Conservation (phyloP, 2,888 invertebrate genomes). For the Aphrophora alni region DNA sequence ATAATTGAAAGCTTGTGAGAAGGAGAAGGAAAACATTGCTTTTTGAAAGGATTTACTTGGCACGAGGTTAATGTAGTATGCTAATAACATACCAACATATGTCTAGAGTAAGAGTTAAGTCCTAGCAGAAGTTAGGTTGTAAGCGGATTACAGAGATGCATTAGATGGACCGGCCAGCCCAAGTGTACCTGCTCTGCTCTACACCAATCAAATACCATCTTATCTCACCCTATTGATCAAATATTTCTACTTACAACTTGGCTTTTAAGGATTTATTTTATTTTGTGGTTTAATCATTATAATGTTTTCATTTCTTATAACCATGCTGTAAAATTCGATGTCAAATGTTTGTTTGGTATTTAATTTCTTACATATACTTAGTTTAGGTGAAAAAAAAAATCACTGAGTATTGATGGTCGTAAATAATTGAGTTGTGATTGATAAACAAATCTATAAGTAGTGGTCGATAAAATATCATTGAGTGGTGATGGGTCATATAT, state of each 20-base stretch:
- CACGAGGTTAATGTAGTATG: neutral
- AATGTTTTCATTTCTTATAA: no score
- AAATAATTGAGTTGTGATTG: no score
- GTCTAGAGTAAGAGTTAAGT: neutral
- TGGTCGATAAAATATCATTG: no score
- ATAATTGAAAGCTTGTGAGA: no score
- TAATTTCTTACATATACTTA: no score
- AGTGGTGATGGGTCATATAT: no score
- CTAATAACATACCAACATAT: neutral
- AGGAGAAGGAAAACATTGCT: neutral
- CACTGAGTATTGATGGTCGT: no score
- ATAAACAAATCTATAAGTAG: no score
- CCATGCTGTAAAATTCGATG: no score
- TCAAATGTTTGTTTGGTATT: no score
- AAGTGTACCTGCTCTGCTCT: neutral
- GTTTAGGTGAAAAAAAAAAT: no score
- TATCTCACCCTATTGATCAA: neutral
- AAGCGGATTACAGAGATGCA: neutral
- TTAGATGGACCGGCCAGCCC: neutral
- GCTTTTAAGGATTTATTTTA: neutral
- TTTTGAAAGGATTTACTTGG: neutral
- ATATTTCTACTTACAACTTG: neutral
- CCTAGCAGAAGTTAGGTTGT: neutral
- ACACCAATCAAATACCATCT: neutral
- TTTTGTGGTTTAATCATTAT: no score